Evolutionary conservation across 1,140 invertebrate species (phyloP), one percentile per base, ranked within the genome.

Genomic region (Hyles vespertilio): DNA sequence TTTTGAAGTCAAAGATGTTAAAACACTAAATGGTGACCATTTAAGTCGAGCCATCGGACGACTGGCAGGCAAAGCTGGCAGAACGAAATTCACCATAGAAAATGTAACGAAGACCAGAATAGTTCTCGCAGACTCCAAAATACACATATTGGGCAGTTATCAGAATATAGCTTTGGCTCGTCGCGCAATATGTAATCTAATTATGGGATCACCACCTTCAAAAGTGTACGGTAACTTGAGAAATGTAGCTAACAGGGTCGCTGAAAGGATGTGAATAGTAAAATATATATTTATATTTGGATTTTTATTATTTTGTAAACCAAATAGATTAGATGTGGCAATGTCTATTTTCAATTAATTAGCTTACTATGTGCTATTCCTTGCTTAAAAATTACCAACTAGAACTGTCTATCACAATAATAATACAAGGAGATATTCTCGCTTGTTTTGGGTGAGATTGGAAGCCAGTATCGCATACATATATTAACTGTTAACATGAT

Each of bases 51-150:
- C 98, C 0, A 97, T 99, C 73, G 98, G 98, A 22, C 92, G 98
- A 70, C 91, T 99, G 48, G 98, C 98, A 10, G 99, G 99, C 0
- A 99, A 99, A 91, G 96, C 97, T 60, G 99, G 98, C 22, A 93
- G 96, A 63, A 99, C 98, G 3, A 99, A 99, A 82, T 99, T 97
- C 75, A 99, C 98, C 3, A 99, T 99, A 79, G 98, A 99, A 91
- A 99, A 99, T 90, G 97, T 96, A 0, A 99, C 98, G 7, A 99
- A 99, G 90, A 99, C 98, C 0, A 94, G 99, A 87, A 99, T 99
- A 74, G 97, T 99, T 22, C 87, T 99, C 55, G 98, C 98, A 47
- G 98, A 99, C 79, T 93, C 92, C 61, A 99, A 98, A 92, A 96
- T 99, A 67, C 98, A 99, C 84, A 97, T 99, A 59, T 90, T 99